These are phyloP conservation scores for Lepidurus packardi DNA, from an alignment of 1,140 invertebrate genomes.

Conservation along the genomic window DNA sequence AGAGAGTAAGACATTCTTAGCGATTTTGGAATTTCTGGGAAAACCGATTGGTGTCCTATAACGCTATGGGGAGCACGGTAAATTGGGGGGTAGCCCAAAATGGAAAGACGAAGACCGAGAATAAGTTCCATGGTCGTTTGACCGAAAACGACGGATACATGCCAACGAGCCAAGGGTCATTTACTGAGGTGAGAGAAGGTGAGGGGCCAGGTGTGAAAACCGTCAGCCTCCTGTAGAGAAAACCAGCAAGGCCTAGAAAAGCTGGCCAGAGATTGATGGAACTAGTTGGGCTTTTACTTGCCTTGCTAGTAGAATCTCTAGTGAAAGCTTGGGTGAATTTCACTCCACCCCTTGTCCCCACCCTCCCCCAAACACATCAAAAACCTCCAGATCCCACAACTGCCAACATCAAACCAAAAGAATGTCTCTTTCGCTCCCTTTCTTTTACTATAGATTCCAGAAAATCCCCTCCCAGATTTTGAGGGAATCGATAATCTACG, in stretches of 20 bases:
- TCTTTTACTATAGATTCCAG: neutral
- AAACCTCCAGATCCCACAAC: neutral
- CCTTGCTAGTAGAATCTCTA: neutral
- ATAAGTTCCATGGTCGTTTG: slow-evolving; percentile 12
- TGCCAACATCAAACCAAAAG: neutral
- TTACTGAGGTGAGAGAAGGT: slow-evolving; percentile 11
- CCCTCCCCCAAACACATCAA: neutral
- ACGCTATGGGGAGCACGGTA: neutral
- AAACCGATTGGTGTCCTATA: neutral
- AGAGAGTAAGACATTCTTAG: neutral
- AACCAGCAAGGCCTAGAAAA: slow-evolving; percentile 8
- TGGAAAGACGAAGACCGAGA: neutral
- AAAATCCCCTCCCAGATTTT: neutral
- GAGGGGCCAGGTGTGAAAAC: slow-evolving; percentile 17
- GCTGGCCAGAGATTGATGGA: neutral
- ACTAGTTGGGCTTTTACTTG: slow-evolving; percentile 7
- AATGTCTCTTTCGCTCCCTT: neutral
- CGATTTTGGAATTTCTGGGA: neutral
- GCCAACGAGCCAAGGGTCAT: slow-evolving; percentile 13
- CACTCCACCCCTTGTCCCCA: neutral
- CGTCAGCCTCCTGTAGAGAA: slow-evolving; percentile 8
- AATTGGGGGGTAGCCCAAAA: slow-evolving; percentile 1
- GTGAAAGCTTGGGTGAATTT: neutral
- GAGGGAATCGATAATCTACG: slow-evolving; percentile 15
- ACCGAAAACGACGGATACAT: neutral